Base-by-base conservation (phyloP, 2,113 vertebrate species). In the Crotalus helleri region DNA sequence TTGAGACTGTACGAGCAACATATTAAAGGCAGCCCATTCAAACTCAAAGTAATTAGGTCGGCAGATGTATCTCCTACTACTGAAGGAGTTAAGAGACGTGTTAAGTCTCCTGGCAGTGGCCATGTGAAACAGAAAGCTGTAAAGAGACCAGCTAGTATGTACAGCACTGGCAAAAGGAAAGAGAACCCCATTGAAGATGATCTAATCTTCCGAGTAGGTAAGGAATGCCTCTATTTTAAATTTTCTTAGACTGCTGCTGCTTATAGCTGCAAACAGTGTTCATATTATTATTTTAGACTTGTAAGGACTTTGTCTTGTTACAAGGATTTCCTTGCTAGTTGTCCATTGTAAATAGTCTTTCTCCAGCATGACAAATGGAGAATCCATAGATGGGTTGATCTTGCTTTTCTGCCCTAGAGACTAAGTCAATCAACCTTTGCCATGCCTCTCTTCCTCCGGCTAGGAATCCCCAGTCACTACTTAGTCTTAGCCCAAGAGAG, bases 181-280 rank as follows among this genome's bases (percentile, higher is more conserved):
- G 99, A 99, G 96, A 99, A 99, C 93, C 98, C 98, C 92, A 99
- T 99, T 58, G 99, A 99, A 95, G 99, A 99, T 49, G 99, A 99
- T 91, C 94, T 99, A 21, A 99, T 99, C 97, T 99, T 99, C 94
- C 98, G 99, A 96, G 98, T 99, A 92, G 99, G 99, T 99, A 97
- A 94, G 98, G 93, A 29, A 44, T 13, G 92, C 1, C 59, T 88
- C 10, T 33, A 26, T 94, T 12, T 26, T 92, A 85, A 57, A n/a
- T n/a, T 85, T 24, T 39, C 17, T 46, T 10, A 23, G 46, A 53
- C 29, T 61, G 7, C 8, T 61, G 7, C 12, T 33, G 8, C n/a
- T 58, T 89, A 53, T 24, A 51, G 12, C 10, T 88, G 53, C 74
- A 54, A 92, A 92, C 91, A 94, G 1, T 26, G 17, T 21, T 17